These are phyloP conservation scores for Leptodactylus fuscus DNA, from an alignment of 2,113 vertebrate genomes.

Conservation along the genomic window DNA sequence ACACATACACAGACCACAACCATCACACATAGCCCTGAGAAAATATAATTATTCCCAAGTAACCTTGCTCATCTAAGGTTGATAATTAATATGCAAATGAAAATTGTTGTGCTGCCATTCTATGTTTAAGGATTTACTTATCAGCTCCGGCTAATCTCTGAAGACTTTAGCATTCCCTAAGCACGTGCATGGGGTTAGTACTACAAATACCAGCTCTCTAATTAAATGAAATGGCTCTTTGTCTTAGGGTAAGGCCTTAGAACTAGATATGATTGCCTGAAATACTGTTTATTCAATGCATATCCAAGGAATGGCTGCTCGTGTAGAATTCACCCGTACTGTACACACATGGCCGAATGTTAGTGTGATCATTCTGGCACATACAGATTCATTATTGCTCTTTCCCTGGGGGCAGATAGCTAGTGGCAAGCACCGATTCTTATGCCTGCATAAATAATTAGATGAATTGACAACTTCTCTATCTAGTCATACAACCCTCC, in stretches of 20 bases:
- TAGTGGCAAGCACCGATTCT: no score
- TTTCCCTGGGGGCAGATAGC: no score
- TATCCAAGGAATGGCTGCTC: neutral
- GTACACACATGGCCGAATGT: no score
- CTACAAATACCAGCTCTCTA: neutral
- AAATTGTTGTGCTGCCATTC: constrained; percentile 17
- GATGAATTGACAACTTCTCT: no score
- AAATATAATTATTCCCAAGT: constrained; percentile 22
- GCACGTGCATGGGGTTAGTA: constrained; percentile 1
- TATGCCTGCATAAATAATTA: no score
- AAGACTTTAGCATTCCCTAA: constrained; percentile 24
- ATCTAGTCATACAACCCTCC: no score
- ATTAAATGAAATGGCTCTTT: neutral
- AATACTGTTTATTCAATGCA: no score
- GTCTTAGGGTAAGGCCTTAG: neutral
- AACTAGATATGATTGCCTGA: no score
- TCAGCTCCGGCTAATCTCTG: constrained; percentile 21
- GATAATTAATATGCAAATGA: constrained; percentile 52
- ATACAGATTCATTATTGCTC: no score
- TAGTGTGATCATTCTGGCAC: no score
- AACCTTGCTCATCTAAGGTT: constrained; percentile 41
- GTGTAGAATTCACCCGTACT: no score
- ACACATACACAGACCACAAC: neutral
- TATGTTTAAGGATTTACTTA: constrained; percentile 45
- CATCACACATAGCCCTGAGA: neutral